Conservation (phyloP, 2,888 invertebrate genomes). For the Heliothis peltigera region DNA sequence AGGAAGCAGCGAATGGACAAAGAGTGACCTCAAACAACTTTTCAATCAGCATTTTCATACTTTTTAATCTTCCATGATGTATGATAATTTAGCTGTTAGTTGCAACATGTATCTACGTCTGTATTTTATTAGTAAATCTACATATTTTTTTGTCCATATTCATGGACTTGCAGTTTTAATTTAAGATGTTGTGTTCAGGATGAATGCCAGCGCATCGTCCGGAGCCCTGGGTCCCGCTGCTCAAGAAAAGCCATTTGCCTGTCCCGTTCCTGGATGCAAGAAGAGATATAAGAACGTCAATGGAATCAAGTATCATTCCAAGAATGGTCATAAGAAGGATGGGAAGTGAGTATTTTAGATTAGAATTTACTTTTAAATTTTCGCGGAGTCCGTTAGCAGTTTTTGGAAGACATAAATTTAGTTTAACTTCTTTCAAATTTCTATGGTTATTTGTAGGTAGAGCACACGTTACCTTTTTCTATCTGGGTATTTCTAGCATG, state of each 20-base stretch:
- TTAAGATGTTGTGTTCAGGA: constrained; percentile 62
- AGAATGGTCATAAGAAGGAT: constrained; percentile 96
- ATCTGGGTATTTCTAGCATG: neutral
- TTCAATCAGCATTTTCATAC: constrained; percentile 24
- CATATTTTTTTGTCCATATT: neutral
- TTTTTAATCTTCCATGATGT: constrained; percentile 3
- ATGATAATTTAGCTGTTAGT: constrained; percentile 35
- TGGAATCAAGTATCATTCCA: constrained; percentile 96
- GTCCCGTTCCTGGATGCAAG: constrained; percentile 96
- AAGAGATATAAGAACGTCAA: constrained; percentile 97
- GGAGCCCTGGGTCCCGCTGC: constrained; percentile 83
- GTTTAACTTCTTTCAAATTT: neutral
- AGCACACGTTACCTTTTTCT: neutral
- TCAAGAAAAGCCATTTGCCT: constrained; percentile 94
- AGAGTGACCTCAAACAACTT: constrained; percentile 26
- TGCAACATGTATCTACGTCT: constrained; percentile 25
- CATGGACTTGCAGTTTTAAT: neutral
- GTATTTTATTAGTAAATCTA: constrained; percentile 7
- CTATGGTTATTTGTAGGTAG: too few species aligned
- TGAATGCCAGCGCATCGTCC: constrained; percentile 79
- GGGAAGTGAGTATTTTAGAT: constrained; percentile 91
- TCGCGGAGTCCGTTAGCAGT: neutral
- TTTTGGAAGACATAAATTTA: neutral
- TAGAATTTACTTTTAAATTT: neutral
- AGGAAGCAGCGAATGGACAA: constrained; percentile 13